A percentile compares a stretch with the other conserved stretches of the same genome.
Conservation (phyloP, 2,113 vertebrate species). For the Oxyura jamaicensis region DNA sequence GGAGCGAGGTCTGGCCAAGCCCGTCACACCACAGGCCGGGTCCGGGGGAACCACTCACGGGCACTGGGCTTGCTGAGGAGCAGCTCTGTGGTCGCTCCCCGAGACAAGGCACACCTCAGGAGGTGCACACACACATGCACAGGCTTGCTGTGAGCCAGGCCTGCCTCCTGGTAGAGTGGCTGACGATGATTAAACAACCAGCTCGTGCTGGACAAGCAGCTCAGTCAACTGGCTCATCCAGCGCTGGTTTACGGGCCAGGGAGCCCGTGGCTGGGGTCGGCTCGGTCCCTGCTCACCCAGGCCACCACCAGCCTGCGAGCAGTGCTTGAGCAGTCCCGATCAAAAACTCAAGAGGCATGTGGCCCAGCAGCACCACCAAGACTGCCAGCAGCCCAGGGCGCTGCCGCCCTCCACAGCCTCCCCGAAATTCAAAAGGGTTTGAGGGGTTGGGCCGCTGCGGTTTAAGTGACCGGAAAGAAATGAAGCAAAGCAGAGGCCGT, state of each 20-base stretch:
- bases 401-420: background rate
- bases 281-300: fast-evolving
- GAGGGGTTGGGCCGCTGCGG: background rate
- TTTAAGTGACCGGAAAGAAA: background rate
- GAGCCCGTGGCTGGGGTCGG: background rate
- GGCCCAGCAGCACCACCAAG: background rate
- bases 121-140: fast-evolving
- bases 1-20: background rate
- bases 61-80: background rate
- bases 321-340: background rate
- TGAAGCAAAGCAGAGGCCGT: background rate
- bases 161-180: background rate
- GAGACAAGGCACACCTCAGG: fast-evolving
- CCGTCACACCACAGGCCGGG: background rate
- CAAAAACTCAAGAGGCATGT: background rate
- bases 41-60: background rate
- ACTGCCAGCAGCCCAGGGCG: background rate
- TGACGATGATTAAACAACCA: background rate
- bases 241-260: background rate
- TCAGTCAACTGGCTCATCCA: background rate
- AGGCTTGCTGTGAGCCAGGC: background rate
- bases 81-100: background rate
- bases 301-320: background rate
- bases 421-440: background rate
- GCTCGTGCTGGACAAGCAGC: background rate